These are phyloP conservation scores for Myanophis thanlyinensis DNA, from an alignment of 2,113 vertebrate species.

Conservation along the genomic window DNA sequence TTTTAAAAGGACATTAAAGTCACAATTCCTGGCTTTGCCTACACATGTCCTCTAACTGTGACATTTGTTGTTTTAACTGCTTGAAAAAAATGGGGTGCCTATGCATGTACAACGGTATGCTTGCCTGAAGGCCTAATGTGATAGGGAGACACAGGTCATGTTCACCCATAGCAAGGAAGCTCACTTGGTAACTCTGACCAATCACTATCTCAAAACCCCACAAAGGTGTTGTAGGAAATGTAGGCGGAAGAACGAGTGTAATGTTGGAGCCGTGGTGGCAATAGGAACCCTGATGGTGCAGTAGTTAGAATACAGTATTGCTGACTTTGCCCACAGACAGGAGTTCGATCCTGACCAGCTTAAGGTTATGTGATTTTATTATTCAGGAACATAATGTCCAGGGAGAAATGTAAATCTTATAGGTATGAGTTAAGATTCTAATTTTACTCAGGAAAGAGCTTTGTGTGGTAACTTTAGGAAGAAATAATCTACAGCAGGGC, in stretches of 20 bases:
- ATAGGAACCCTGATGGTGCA: not conserved
- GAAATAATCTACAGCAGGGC: not conserved
- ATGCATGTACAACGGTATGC: not conserved
- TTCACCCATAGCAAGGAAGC: not conserved
- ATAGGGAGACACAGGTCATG: not conserved
- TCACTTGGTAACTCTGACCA: not conserved
- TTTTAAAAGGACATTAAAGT: not conserved
- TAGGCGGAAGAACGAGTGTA: not conserved
- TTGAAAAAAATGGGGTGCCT: not conserved
- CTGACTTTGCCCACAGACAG: not conserved
- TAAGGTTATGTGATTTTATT: not conserved
- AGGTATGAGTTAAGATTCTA: not conserved
- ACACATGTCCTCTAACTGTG: not conserved
- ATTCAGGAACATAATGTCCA: not conserved
- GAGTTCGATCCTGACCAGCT: not conserved
- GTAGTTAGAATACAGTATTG: not conserved
- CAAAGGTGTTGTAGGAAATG: not conserved
- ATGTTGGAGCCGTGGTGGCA: not conserved
- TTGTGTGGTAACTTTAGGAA: not conserved
- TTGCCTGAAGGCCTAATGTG: not conserved
- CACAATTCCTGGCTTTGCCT: not conserved
- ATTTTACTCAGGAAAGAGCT: not conserved
- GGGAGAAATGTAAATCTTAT: not conserved
- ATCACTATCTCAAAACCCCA: not conserved
- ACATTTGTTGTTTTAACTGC: not conserved